Base-by-base conservation (phyloP, 2,888 invertebrate genomes). In the Lithophane semibrunnea region DNA sequence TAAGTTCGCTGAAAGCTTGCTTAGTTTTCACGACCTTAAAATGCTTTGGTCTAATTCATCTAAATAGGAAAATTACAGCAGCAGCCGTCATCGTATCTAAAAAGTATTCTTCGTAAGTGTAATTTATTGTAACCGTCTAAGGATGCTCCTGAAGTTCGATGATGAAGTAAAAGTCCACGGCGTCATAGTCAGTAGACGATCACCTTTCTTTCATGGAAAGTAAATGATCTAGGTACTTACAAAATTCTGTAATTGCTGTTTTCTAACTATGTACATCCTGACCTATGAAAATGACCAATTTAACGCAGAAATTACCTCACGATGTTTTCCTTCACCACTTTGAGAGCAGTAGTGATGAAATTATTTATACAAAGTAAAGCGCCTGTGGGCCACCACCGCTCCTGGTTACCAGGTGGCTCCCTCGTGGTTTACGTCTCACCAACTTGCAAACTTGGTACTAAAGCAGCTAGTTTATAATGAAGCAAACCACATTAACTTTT, bases 1-100 rank as follows among this genome's bases (percentile, higher is more conserved):
- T 71, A 42, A 72, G 60, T 60, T 72, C 21, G 21, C 24, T 73
- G 42, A 73, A 73, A 73, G 72, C 13, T 74, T 49, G 58, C 49
- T 24, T 10, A 58, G 24, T 71, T 47, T 58, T 58, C 37, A 37
- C 7, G n/a, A 21, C 8, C 16, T n/a, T n/a, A 56, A 56, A 21
- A 21, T 12, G 29, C 29, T 44, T 29, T 16, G 16, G 12, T 16
- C 8, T 54, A 66, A 18, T 66, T 13, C 37, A n/a, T 18, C 8
- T 5, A 52, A 37, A 29, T 12, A 49, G 16, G 16, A n/a, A 37
- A 47, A 64, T 16, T 60, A 18, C 24, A 24, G 56, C 56, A 13
- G 56, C 12, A 12, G n/a, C n/a, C 56, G 24, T 1, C 56, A 13
- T 56, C 24, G 56, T 56, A n/a, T 18, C 18, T 10, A 16, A n/a